Conservation (phyloP, 1,140 invertebrate genomes). For the Hormaphis cornu region DNA sequence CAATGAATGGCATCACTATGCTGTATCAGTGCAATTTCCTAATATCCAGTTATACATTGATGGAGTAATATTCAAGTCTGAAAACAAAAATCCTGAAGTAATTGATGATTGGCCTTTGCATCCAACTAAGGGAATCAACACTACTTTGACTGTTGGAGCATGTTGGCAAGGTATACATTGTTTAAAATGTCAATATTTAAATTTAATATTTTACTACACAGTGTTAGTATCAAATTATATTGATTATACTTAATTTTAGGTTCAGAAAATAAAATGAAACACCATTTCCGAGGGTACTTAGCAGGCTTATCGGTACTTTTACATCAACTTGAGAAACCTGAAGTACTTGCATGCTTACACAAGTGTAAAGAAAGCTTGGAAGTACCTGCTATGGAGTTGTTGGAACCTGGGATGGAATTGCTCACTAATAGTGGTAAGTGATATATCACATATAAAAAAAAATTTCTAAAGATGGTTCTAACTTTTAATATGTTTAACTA, state of each 20-base stretch:
- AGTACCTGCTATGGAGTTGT: constrained; percentile 63
- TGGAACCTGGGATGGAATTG: constrained; percentile 64
- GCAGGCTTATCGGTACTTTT: constrained; percentile 76
- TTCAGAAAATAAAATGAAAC: constrained; percentile 75
- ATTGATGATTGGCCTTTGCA: constrained; percentile 99
- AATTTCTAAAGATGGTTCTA: neutral
- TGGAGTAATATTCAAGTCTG: constrained; percentile 68
- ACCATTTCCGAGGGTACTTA: constrained; percentile 77
- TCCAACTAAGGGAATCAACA: constrained; percentile 85
- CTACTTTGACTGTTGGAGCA: constrained; percentile 85
- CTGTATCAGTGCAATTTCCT: constrained; percentile 81
- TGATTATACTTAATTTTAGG: constrained; percentile 44
- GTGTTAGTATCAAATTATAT: neutral
- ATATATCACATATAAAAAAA: neutral
- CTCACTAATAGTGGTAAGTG: constrained; percentile 53
- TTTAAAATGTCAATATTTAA: constrained; percentile 32
- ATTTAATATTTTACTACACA: neutral
- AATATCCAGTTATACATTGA: constrained; percentile 82
- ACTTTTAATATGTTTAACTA: neutral
- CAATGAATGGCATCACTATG: constrained; percentile 97
- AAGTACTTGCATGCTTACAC: constrained; percentile 73
- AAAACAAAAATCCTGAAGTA: constrained; percentile 85
- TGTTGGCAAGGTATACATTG: constrained; percentile 94
- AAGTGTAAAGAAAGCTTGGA: constrained; percentile 76
- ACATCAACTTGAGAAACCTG: constrained; percentile 65